phyloP scores from a whole-genome alignment of 1,140 invertebrate genomes.

The Ceratosolen fusciceps region DNA sequence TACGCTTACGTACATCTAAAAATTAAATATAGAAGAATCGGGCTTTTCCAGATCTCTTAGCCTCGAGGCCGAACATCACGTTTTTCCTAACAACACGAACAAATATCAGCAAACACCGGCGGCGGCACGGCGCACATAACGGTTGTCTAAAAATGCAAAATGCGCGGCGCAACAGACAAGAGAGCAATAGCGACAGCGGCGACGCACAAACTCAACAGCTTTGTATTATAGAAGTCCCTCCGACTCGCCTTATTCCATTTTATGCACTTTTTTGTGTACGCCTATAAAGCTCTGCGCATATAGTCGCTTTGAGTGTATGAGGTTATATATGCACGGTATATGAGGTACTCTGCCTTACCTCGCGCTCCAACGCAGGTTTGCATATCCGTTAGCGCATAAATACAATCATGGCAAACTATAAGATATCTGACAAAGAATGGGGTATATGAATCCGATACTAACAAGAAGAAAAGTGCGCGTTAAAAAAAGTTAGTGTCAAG shows the following conservation, averaged over 20 bases:
- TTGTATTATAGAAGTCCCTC: neutral
- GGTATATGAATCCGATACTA: no score
- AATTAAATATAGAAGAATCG: conserved; percentile 24
- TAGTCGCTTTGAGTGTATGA: no score
- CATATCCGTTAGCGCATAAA: no score
- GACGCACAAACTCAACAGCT: neutral
- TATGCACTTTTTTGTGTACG: neutral
- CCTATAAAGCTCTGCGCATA: neutral
- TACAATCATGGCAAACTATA: no score
- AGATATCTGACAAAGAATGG: no score
- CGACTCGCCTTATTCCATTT: neutral
- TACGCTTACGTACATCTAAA: neutral
- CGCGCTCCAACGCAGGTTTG: no score
- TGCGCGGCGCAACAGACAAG: conserved; percentile 26
- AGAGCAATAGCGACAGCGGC: neutral
- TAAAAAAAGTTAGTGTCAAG: no score
- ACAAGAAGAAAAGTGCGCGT: no score
- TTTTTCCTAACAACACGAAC: conserved; percentile 21
- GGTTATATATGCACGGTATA: no score
- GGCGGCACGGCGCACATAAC: conserved; percentile 38
- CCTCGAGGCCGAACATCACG: conserved; percentile 22
- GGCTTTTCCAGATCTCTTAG: neutral
- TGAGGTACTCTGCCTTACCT: no score
- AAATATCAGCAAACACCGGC: conserved; percentile 12
- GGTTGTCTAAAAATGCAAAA: conserved; percentile 46